Conservation (phyloP, 2,797 vertebrate species). For the Schizopygopsis pylzovi region DNA sequence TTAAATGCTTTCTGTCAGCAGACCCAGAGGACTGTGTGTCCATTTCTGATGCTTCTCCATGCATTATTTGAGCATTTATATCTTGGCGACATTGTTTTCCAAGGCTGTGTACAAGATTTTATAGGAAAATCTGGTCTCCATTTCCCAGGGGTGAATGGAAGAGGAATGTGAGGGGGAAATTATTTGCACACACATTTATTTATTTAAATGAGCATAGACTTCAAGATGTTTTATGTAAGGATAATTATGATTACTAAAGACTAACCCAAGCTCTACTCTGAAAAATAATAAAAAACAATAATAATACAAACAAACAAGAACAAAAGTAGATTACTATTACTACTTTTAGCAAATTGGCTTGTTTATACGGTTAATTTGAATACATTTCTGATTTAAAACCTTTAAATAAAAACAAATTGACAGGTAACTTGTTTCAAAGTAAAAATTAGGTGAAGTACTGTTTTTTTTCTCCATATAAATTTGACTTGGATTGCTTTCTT, state of each 20-base stretch:
- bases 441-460: background rate
- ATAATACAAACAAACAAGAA: background rate
- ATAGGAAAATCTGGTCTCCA: slow-evolving; percentile 21
- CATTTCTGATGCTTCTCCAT: slow-evolving; percentile 10
- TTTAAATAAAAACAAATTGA: background rate
- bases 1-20: slow-evolving; percentile 24
- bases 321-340: background rate
- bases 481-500: background rate
- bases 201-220: background rate
- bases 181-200: slow-evolving; percentile 49
- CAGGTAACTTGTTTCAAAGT: no score
- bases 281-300: background rate
- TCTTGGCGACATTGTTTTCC: slow-evolving; percentile 5
- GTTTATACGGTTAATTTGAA: background rate
- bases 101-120: slow-evolving; percentile 24
- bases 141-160: slow-evolving; percentile 15
- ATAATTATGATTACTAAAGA: slow-evolving; percentile 26
- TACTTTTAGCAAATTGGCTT: background rate
- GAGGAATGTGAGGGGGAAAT: background rate
- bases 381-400: no score
- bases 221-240: slow-evolving; percentile 12
- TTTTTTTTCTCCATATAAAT: background rate
- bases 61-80: slow-evolving; percentile 34
- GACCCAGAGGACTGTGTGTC: slow-evolving; percentile 6
- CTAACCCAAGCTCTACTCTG: background rate